These are phyloP conservation scores for Heterodera carotae DNA, from an alignment of 1,140 invertebrate genomes.

Conservation along the genomic window DNA sequence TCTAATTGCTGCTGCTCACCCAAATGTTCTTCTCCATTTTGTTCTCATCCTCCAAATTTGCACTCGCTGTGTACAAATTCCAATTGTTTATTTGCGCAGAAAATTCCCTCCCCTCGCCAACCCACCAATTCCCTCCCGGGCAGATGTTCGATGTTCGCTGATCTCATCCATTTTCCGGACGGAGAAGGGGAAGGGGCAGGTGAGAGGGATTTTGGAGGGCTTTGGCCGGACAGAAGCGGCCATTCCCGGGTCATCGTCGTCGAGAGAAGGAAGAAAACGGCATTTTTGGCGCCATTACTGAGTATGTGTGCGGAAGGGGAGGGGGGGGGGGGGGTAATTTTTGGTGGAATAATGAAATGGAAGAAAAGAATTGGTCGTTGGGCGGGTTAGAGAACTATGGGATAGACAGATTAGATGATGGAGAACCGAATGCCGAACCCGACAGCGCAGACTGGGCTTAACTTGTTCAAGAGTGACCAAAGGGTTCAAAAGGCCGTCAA, in stretches of 20 bases:
- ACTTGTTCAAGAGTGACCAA: too few species aligned
- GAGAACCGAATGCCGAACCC: too few species aligned
- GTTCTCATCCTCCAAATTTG: not conserved
- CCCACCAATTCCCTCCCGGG: constrained; percentile 16
- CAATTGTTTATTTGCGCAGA: constrained; percentile 38
- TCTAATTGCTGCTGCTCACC: not conserved
- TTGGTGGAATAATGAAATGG: not conserved
- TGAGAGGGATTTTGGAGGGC: constrained; percentile 15
- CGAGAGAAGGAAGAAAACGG: not conserved
- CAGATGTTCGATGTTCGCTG: constrained; percentile 32
- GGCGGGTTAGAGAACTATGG: too few species aligned
- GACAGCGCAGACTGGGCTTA: too few species aligned
- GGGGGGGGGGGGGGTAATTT: not conserved
- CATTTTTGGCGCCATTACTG: constrained; percentile 7
- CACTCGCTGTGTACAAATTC: not conserved
- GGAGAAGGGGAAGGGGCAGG: constrained; percentile 18
- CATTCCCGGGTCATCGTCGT: constrained; percentile 14
- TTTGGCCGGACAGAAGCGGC: constrained; percentile 15
- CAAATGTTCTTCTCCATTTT: not conserved
- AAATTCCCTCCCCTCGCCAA: constrained; percentile 17
- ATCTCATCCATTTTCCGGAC: too few species aligned
- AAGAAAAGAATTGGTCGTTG: too few species aligned
- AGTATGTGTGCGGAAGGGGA: not conserved
- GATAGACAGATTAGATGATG: too few species aligned
- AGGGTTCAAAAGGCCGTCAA: too few species aligned